Percentiles rank a stretch among this genome's conserved stretches.
phyloP scores from a whole-genome alignment of 2,797 vertebrate species.

The Chlorospingus semifuscus region DNA sequence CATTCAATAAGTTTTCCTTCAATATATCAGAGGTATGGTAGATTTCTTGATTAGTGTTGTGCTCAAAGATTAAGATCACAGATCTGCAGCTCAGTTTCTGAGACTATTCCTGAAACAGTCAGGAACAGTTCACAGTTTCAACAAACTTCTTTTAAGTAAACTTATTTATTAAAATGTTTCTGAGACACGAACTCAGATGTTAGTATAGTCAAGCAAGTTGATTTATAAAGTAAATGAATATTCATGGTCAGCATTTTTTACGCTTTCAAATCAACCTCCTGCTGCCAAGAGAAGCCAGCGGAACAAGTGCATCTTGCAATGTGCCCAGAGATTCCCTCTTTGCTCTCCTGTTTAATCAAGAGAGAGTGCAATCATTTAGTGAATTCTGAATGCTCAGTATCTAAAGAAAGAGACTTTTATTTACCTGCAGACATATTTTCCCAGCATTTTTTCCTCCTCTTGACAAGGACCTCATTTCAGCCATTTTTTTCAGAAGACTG shows the following conservation, averaged over 20 bases:
- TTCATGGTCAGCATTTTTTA: neutral
- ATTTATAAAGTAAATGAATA: slow-evolving; percentile 45
- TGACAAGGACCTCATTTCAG: neutral
- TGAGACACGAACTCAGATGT: neutral
- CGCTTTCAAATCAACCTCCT: neutral
- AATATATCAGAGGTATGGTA: neutral
- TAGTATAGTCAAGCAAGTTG: neutral
- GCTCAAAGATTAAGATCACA: neutral
- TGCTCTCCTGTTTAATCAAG: neutral
- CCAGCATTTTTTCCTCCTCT: neutral
- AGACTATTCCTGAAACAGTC: neutral
- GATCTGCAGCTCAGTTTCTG: neutral
- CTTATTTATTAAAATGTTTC: neutral
- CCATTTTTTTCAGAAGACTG: neutral
- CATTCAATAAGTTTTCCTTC: neutral
- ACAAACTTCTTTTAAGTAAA: neutral
- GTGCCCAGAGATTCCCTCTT: neutral
- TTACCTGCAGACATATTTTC: neutral
- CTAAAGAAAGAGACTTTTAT: neutral
- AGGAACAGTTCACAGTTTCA: neutral
- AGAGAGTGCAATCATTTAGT: neutral
- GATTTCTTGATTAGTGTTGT: neutral
- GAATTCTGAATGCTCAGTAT: neutral
- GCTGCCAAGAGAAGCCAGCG: neutral
- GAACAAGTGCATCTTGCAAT: neutral